phyloP scores from a whole-genome alignment of 2,888 invertebrate genomes.

The Lymantria monacha region DNA sequence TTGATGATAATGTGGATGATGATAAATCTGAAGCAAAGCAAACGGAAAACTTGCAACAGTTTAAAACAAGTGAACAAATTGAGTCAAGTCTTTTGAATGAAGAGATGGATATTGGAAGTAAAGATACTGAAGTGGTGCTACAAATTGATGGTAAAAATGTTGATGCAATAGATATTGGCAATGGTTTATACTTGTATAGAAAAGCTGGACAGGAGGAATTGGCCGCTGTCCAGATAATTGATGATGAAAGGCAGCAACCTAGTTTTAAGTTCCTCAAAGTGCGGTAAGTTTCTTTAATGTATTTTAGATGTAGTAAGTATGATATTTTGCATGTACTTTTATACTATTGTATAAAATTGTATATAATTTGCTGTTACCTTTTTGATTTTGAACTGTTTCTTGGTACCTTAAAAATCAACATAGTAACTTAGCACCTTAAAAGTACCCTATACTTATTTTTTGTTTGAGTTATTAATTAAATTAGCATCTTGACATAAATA shows the following conservation, averaged over 20 bases:
- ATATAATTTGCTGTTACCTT: no score
- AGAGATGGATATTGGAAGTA: conserved; percentile 52
- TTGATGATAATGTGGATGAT: conserved; percentile 72
- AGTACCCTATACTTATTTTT: no score
- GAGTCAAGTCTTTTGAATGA: conserved; percentile 43
- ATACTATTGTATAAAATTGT: background rate
- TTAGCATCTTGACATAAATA: no score
- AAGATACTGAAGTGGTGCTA: conserved; percentile 70
- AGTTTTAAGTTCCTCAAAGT: conserved; percentile 77
- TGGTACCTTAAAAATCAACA: no score
- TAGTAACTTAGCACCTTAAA: no score
- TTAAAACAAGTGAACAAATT: conserved; percentile 40
- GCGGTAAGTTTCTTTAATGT: conserved; percentile 52
- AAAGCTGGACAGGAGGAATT: conserved; percentile 68
- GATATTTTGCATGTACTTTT: background rate
- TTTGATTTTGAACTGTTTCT: no score
- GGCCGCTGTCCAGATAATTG: conserved; percentile 71
- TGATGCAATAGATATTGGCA: conserved; percentile 76
- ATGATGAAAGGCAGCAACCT: conserved; percentile 62
- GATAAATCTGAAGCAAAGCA: conserved; percentile 53
- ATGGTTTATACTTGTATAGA: conserved; percentile 73
- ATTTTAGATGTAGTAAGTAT: background rate
- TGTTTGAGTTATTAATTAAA: no score
- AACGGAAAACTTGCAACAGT: conserved; percentile 31
- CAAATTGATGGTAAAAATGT: conserved; percentile 76